Base-by-base conservation (phyloP, 2,888 invertebrate genomes). In the Lasioglossum malachurum region DNA sequence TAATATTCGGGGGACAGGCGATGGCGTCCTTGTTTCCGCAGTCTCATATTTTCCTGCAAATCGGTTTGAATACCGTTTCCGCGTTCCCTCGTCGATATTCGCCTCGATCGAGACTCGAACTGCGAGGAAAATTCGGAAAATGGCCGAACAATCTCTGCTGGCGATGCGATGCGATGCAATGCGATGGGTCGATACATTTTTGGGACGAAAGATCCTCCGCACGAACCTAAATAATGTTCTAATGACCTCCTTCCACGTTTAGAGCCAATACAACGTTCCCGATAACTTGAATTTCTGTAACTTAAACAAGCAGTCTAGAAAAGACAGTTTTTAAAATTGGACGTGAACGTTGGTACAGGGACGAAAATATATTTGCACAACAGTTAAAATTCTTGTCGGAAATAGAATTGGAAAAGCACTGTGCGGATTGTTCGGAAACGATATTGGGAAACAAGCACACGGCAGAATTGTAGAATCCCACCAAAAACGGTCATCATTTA, bases 401-500 rank as follows among this genome's bases (percentile, higher is more conserved):
- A 75, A 78, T 27, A 27, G 23, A 16, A 74, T 53, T 1, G 23
- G 19, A 27, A 35, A 73, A 16, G 2, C 31, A 35, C 4, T 23
- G 27, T 16, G 27, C 10, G n/a, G 35, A 38, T 73, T 12, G 44
- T 69, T 14, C 53, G 41, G 23, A n/a, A 46, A 82, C 49, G 74
- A 67, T 16, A 69, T 46, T n/a, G 23, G 67, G 14, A 53, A 44
- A 19, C 12, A 35, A n/a, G 19, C 8, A 12, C 23, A 5, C 35
- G 57, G 14, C 23, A 44, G 38, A 78, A 79, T 88, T 82, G 73
- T 38, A 31, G 81, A 73, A 86, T 83, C 86, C 87, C 72, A 83
- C 83, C 89, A 88, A 90, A 86, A 89, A 90, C 88, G 89, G 79
- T 82, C 71, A 82, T 83, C 86, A 87, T 88, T 88, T 89, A 84